Evolutionary conservation across 2,113 vertebrate genomes (phyloP), one percentile per base, ranked within the genome.

Genomic region (Brienomyrus brachyistius): DNA sequence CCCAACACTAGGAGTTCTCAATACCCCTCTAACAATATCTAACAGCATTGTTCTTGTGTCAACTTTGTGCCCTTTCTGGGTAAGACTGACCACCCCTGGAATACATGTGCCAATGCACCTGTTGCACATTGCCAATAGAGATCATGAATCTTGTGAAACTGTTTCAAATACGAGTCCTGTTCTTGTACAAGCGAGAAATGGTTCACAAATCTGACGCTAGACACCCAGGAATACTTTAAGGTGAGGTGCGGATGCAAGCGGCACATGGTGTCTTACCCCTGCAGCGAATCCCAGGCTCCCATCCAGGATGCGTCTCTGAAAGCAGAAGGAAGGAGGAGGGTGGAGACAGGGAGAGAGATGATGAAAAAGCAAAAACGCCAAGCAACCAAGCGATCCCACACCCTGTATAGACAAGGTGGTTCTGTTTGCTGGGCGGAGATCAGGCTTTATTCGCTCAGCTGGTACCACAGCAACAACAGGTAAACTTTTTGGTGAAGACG

Each of bases 271-370:
- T 96, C 95, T 98, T 90, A 99, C 98, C 97, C 98, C 98, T 0
- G 98, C 98, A 0, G 98, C 98, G 40, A 99, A 99, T 89, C 98
- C 98, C 82, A 99, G 95, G 93, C 98, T 99, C 89, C 98, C 98
- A 94, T 99, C 98, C 54, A 99, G 94, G 91, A 99, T 96, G 90
- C 94, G 95, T 92, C 97, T 98, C 98, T 99, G 94, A 56, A 95
- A 93, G 90, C 45, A 92, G 35, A 11, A 92, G 91, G 4, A 86
- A 17, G 31, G 59, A 59, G 85, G 9, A 89, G 70, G 31, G 31
- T 27, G 54, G 10, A 90, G 17, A 87, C 56, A 86, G 8, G 19
- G 43, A 48, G 6, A 47, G 45, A 74, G 27, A 40, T 35, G 31
- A 86, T 59, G 21, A 48, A 92, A 90, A 54, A 70, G n/a, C 31